Percentiles rank a stretch among this genome's conserved stretches.
Evolutionary conservation across 2,888 invertebrate genomes (phyloP).

Genomic region (Eristalis tenax): DNA sequence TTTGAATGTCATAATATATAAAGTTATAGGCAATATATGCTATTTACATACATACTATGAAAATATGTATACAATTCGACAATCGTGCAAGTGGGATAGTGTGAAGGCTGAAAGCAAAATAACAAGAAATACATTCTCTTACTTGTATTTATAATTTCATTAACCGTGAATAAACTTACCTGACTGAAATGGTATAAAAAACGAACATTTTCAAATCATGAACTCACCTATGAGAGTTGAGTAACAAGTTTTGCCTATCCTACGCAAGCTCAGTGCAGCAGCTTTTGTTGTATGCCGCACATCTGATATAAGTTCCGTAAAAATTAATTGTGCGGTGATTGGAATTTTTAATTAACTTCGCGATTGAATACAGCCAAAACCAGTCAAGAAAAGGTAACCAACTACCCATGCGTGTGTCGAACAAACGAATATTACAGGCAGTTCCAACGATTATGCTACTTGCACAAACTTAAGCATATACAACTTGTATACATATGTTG

Average conservation of each 20-base stretch:
- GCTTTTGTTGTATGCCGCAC: constrained; percentile 70
- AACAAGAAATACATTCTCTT: constrained; percentile 5
- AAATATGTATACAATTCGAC: not conserved
- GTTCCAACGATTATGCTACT: constrained; percentile 27
- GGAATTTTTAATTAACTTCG: constrained; percentile 72
- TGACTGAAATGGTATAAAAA: constrained; percentile 63
- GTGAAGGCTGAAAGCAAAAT: constrained; percentile 44
- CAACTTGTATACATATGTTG: constrained; percentile 23
- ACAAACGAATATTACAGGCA: constrained; percentile 21
- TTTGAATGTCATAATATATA: no score
- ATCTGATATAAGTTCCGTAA: constrained; percentile 67
- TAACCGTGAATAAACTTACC: constrained; percentile 39
- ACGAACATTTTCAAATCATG: constrained; percentile 57
- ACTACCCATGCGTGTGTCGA: constrained; percentile 51
- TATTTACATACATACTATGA: no score
- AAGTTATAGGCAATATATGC: no score
- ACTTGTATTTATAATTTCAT: constrained; percentile 39
- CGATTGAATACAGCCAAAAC: constrained; percentile 46
- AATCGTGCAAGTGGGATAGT: constrained; percentile 60
- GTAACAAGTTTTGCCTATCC: constrained; percentile 66
- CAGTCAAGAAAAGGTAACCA: constrained; percentile 39
- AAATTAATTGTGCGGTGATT: constrained; percentile 71
- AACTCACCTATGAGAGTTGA: constrained; percentile 58
- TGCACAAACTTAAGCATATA: constrained; percentile 33
- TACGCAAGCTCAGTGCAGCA: constrained; percentile 41